These are phyloP conservation scores for Saturnia pavonia DNA, from an alignment of 2,888 invertebrate genomes.

Conservation along the genomic window DNA sequence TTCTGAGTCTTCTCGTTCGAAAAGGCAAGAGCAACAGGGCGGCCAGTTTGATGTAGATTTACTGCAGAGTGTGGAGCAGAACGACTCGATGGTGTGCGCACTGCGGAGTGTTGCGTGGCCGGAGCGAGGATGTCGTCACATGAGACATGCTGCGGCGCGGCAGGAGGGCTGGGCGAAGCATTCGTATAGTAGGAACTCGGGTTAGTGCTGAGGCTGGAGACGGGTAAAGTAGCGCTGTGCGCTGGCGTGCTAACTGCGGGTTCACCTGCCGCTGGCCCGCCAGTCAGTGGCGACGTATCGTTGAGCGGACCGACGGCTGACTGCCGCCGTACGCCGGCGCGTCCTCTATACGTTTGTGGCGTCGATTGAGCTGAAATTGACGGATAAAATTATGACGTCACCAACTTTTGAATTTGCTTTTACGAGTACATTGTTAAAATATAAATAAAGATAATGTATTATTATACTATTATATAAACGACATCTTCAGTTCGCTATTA, in stretches of 20 bases:
- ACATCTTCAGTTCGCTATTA: neutral
- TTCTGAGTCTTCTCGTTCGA: conserved; percentile 60
- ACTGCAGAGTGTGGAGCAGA: conserved; percentile 77
- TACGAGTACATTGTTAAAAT: neutral
- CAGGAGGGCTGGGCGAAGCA: conserved; percentile 82
- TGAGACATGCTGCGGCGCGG: conserved; percentile 65
- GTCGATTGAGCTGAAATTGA: conserved; percentile 83
- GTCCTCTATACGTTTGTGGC: conserved; percentile 82
- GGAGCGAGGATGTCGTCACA: conserved; percentile 75
- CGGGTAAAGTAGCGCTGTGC: conserved; percentile 77
- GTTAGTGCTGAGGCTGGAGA: conserved; percentile 78
- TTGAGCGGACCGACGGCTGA: conserved; percentile 83
- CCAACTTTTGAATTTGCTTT: neutral
- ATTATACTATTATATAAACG: neutral
- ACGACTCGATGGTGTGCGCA: conserved; percentile 67
- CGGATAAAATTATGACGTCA: neutral
- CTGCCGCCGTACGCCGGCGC: conserved; percentile 82
- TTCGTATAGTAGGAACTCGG: conserved; percentile 83
- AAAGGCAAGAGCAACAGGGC: conserved; percentile 65
- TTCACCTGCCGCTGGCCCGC: conserved; percentile 61
- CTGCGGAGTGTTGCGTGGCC: conserved; percentile 51
- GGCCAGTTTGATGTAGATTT: conserved; percentile 71
- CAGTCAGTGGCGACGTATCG: conserved; percentile 76
- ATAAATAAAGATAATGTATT: neutral
- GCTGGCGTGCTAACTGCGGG: conserved; percentile 73